Base-by-base conservation (phyloP, 2,888 invertebrate genomes). In the Anodontia alba region DNA sequence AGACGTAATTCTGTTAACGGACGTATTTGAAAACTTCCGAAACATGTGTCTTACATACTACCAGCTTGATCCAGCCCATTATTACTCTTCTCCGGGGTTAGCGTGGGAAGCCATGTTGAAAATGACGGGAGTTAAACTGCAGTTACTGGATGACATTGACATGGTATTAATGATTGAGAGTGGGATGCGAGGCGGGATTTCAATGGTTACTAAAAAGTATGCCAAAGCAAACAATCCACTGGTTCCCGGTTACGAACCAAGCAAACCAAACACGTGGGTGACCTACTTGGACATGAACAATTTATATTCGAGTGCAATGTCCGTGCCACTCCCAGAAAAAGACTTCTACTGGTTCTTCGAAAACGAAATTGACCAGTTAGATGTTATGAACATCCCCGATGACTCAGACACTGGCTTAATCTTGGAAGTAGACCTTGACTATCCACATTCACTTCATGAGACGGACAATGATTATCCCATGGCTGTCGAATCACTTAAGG, bases 131-230 rank as follows among this genome's bases (percentile, higher is more conserved):
- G 77, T 81, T 1, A 20, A 36, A 31, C 42, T 83, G 29, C 81
- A 83, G 49, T 43, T 86, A n/a, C 26, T 83, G 15, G 71, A 73
- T 62, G 80, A 80, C 51, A 81, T 81, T 51, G 81, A 81, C 29
- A 38, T 38, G 38, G 5, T 38, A 12, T 8, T 8, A 8, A 8
- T 38, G 5, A 12, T 38, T 8, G 12, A 12, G 38, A 38, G 38
- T 8, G 38, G 38, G 7, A 5, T 10, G 49, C 49, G 49, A 3
- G 49, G 49, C 17, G 49, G 49, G 17, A 49, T 49, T 10, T 10
- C 8, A 7, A 10, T 49, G 8, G 17, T 49, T 20, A 3, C 49
- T 20, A 7, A 49, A 2, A 49, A 17, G 17, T 20, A 49, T 17
- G 49, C 49, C 3, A 17, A 10, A 20, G 49, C 49, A 2, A 49